Evolutionary conservation across 2,888 invertebrate species (phyloP), one percentile per base, ranked within the genome.

Genomic region (Chirona hameri): DNA sequence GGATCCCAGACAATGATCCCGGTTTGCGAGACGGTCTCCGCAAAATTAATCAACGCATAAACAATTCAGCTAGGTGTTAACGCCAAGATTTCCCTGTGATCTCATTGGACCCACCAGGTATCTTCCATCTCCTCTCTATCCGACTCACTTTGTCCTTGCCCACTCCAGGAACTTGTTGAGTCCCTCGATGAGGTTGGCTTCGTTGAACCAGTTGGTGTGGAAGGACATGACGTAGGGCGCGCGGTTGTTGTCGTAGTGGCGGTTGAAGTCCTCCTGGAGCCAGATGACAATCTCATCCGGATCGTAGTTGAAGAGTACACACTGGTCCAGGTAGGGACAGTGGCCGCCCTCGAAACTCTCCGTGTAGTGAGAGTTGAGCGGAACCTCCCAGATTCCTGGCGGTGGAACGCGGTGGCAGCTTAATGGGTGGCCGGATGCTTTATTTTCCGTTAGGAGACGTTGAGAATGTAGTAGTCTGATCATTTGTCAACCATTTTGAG

Each of bases 131-230:
- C n/a, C n/a, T 18, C 57, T 57, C 81, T 85, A 91, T 7, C 3
- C 21, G 7, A n/a, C 92, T 91, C 89, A 93, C 93, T 92, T 88
- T 85, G 91, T 91, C 76, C 92, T 89, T 0, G 93, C 92, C 93
- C 95, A 96, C 85, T 93, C 93, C 83, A 97, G 89, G 89, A 97
- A 97, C 88, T 95, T 95, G 86, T 94, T 93, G 1, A 97, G 89
- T 31, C 96, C 96, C 83, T 90, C 90, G 87, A 95, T 95, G 21
- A 95, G 89, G 86, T 92, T 94, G 87, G 94, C 95, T 86, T 93
- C 95, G 88, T 93, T 95, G 90, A 98, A 97, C 98, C 98, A 98
- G 89, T 96, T 97, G 0, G 97, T 97, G 87, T 98, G 97, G 92
- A 96, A 94, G 0, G 96, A 93, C 95, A 96, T 95, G 95, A 96